Evolutionary conservation across 2,888 invertebrate species (phyloP).

Genomic region (Serrognathus titanus): DNA sequence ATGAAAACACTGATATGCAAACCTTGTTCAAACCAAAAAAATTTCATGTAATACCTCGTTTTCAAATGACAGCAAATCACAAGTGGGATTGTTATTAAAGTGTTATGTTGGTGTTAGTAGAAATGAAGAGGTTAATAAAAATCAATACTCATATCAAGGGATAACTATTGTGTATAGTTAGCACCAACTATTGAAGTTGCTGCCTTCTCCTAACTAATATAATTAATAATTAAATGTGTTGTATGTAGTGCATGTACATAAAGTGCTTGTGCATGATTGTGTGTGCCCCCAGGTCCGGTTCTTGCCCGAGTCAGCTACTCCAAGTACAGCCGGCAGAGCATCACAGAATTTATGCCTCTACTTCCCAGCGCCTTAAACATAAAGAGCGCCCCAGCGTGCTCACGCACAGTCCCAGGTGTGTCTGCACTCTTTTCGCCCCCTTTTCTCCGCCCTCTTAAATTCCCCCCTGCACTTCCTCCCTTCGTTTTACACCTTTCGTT

Average conservation of each 20-base stretch:
- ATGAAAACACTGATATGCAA: too few species aligned
- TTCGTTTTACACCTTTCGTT: background rate
- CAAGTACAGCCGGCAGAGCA: constrained; percentile 64
- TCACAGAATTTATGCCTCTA: constrained; percentile 47
- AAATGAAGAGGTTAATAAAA: too few species aligned
- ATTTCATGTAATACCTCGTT: too few species aligned
- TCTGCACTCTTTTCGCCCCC: constrained; percentile 22
- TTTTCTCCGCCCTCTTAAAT: background rate
- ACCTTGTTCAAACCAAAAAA: too few species aligned
- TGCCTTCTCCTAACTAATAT: too few species aligned
- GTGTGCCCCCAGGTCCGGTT: constrained; percentile 71
- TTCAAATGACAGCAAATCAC: too few species aligned
- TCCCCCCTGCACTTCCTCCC: background rate
- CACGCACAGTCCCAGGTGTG: constrained; percentile 50
- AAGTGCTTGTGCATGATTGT: constrained; percentile 32
- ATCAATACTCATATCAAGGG: too few species aligned
- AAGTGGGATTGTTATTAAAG: too few species aligned
- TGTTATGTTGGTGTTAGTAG: too few species aligned
- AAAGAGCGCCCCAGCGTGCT: constrained; percentile 58
- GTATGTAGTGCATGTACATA: constrained; percentile 8
- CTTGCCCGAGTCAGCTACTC: constrained; percentile 86
- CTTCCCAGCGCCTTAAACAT: constrained; percentile 62
- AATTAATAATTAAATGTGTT: too few species aligned
- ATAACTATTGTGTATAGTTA: too few species aligned
- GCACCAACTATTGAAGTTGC: too few species aligned